A percentile compares a stretch with the other conserved stretches of the same genome.
phyloP scores from a whole-genome alignment of 2,888 invertebrate genomes.

The Dascillus cervinus region DNA sequence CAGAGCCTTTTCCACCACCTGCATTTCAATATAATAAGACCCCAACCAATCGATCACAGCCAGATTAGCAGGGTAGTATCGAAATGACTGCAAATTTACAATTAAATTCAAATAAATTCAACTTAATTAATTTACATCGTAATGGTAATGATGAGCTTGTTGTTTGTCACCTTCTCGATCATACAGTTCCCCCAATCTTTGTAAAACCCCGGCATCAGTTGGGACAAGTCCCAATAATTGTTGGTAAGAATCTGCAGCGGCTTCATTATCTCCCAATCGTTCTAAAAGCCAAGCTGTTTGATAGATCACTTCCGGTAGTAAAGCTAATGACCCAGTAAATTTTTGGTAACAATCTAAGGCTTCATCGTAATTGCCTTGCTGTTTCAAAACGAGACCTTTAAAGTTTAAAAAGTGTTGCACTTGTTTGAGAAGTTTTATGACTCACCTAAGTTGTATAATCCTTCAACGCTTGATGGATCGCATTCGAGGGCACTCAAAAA shows the following conservation, averaged over 20 bases:
- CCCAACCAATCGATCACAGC: slow-evolving; percentile 84
- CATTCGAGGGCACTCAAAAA: slow-evolving; percentile 69
- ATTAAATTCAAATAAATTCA: slow-evolving; percentile 1
- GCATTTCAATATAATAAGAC: slow-evolving; percentile 81
- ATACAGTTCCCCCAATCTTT: slow-evolving; percentile 84
- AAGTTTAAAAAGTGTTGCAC: too few relatives aligned
- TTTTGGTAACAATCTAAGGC: slow-evolving; percentile 75
- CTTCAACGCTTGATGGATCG: slow-evolving; percentile 77
- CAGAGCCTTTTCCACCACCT: slow-evolving; percentile 81
- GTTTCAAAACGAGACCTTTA: slow-evolving; percentile 61
- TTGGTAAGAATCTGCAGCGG: slow-evolving; percentile 58
- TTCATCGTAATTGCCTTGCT: slow-evolving; percentile 60
- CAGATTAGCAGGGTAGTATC: slow-evolving; percentile 63
- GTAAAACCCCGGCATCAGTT: slow-evolving; percentile 83
- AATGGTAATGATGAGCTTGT: slow-evolving; percentile 77
- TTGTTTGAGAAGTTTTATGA: too few relatives aligned
- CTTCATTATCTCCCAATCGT: slow-evolving; percentile 52
- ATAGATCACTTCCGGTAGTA: slow-evolving; percentile 55
- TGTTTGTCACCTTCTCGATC: slow-evolving; percentile 87
- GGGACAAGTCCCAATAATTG: slow-evolving; percentile 77
- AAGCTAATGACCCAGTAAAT: slow-evolving; percentile 48
- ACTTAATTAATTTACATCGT: slow-evolving; percentile 52
- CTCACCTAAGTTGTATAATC: slow-evolving; percentile 69
- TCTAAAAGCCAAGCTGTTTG: slow-evolving; percentile 76
- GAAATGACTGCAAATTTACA: slow-evolving; percentile 51